phyloP scores from a whole-genome alignment of 2,113 vertebrate genomes.

The Gobius niger region DNA sequence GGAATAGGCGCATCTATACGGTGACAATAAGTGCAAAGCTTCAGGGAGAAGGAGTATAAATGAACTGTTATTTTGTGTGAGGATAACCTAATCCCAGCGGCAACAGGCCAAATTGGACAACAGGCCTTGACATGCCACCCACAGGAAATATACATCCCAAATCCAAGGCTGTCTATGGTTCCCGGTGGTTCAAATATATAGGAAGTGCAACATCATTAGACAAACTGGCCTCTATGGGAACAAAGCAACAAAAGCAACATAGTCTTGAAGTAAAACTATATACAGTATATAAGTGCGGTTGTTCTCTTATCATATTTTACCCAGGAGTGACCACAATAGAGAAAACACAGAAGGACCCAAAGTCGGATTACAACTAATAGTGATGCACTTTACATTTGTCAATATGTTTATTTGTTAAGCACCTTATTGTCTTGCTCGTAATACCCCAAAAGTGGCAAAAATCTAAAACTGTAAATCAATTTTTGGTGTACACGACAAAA shows the following conservation, averaged over 20 bases:
- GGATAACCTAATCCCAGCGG: conserved; percentile 46
- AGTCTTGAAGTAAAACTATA: not conserved
- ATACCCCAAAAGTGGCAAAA: too few relatives aligned
- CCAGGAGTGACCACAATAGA: too few relatives aligned
- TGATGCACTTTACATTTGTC: too few relatives aligned
- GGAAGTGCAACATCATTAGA: not conserved
- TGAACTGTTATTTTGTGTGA: conserved; percentile 33
- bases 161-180: not conserved
- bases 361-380: too few relatives aligned
- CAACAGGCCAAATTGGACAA: conserved; percentile 37
- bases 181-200: not conserved
- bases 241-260: not conserved
- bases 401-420: too few relatives aligned
- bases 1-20: conserved; percentile 19
- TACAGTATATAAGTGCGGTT: too few relatives aligned
- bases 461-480: too few relatives aligned
- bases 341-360: too few relatives aligned
- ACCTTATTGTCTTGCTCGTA: too few relatives aligned
- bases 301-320: too few relatives aligned
- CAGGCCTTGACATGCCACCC: conserved; percentile 32
- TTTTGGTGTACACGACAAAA: too few relatives aligned
- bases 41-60: conserved; percentile 40
- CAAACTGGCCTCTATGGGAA: not conserved
- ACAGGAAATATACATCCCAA: conserved; percentile 22
- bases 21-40: conserved; percentile 21